A percentile compares a stretch with the other conserved stretches of the same genome.
phyloP scores from a whole-genome alignment of 2,113 vertebrate genomes.

The Gopherus evgoodei region DNA sequence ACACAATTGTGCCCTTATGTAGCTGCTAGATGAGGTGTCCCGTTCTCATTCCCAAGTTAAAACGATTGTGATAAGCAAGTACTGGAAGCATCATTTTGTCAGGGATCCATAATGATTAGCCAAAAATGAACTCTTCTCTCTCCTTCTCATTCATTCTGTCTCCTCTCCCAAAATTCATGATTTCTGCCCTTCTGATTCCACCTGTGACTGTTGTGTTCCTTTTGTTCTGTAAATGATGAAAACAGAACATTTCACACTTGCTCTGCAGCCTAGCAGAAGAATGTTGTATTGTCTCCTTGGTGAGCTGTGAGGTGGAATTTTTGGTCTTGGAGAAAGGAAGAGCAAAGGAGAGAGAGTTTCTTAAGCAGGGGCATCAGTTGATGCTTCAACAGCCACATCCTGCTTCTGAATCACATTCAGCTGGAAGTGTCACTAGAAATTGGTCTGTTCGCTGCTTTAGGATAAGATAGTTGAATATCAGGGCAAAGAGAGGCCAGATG shows the following conservation, averaged over 20 bases:
- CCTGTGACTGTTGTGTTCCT: constrained; percentile 23
- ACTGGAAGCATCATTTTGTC: not conserved
- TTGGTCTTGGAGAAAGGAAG: constrained; percentile 63
- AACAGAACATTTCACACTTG: constrained; percentile 66
- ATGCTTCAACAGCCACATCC: not conserved
- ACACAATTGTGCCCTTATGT: not conserved
- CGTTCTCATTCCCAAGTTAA: not conserved
- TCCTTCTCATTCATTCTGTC: constrained; percentile 21
- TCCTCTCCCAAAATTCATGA: constrained; percentile 16
- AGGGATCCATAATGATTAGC: not conserved
- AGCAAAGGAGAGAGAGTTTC: constrained; percentile 44
- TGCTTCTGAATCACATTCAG: not conserved
- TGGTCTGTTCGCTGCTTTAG: not conserved
- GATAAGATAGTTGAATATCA: not conserved
- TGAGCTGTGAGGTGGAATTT: constrained; percentile 44
- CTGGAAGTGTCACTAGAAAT: not conserved
- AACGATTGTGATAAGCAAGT: not conserved
- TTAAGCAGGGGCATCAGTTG: not conserved
- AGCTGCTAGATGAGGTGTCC: not conserved
- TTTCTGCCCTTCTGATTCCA: constrained; percentile 58
- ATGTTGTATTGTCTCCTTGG: constrained; percentile 39
- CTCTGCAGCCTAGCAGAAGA: constrained; percentile 44
- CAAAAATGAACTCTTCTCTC: not conserved
- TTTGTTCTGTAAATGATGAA: constrained; percentile 64
- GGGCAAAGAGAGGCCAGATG: not conserved